Conservation (phyloP, 2,888 invertebrate genomes). For the Eristalis tenax region DNA sequence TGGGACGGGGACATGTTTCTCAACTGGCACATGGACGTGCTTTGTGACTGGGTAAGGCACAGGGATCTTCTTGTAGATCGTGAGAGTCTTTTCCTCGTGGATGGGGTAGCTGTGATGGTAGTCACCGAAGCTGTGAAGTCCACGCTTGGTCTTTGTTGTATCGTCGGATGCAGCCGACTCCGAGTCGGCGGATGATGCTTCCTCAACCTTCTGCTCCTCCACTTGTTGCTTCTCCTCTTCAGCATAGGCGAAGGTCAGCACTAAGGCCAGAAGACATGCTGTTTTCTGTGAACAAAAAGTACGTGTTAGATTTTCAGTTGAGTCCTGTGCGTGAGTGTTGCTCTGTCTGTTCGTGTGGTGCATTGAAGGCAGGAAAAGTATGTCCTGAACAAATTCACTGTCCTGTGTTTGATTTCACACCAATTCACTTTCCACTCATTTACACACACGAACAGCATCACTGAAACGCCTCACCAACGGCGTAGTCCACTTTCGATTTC, state of each 20-base stretch:
- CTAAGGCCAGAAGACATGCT: conserved; percentile 82
- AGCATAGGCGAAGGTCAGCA: conserved; percentile 83
- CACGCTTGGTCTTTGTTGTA: conserved; percentile 89
- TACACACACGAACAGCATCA: neutral
- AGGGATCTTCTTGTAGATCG: conserved; percentile 87
- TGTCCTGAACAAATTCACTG: neutral
- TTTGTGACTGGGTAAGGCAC: conserved; percentile 87
- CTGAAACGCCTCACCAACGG: neutral
- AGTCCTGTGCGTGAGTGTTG: neutral
- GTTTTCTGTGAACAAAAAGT: conserved; percentile 76
- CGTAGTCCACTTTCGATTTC: conserved; percentile 56
- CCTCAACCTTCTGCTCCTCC: conserved; percentile 81
- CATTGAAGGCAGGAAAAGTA: too few species aligned
- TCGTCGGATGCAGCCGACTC: conserved; percentile 82
- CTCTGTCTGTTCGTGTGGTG: neutral
- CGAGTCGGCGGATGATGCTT: conserved; percentile 74
- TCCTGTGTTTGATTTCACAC: conserved; percentile 7
- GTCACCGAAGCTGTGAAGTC: conserved; percentile 84
- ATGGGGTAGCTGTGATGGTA: conserved; percentile 79
- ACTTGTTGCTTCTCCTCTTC: conserved; percentile 85
- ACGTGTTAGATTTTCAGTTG: neutral
- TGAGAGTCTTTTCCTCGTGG: conserved; percentile 85
- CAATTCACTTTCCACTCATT: neutral
- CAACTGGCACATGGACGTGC: conserved; percentile 85
- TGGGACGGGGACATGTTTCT: conserved; percentile 85